Conservation (phyloP, 2,888 invertebrate species). For the Physocephala rufipes region DNA sequence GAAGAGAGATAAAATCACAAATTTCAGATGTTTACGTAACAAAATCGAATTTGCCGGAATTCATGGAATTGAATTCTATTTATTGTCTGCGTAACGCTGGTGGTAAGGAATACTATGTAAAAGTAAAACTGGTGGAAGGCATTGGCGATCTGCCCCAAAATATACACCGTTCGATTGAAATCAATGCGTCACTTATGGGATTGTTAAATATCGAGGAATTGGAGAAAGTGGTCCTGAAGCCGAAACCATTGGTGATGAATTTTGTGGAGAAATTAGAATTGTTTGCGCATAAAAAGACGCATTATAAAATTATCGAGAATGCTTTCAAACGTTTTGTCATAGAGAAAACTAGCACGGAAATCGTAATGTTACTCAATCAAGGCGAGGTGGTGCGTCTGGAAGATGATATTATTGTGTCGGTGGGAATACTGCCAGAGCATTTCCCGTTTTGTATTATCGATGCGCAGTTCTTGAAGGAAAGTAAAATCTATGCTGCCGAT, state of each 20-base stretch:
- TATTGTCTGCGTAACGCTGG: conserved; percentile 57
- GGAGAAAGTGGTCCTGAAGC: conserved; percentile 59
- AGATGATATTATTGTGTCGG: conserved; percentile 58
- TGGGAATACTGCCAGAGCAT: conserved; percentile 63
- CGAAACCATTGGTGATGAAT: conserved; percentile 61
- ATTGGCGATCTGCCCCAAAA: conserved; percentile 47
- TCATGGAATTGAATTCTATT: conserved; percentile 61
- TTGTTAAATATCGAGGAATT: conserved; percentile 59
- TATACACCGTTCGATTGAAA: conserved; percentile 62
- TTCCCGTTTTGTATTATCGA: conserved; percentile 65
- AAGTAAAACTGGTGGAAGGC: conserved; percentile 46
- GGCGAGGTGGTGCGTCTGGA: conserved; percentile 63
- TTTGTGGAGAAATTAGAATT: conserved; percentile 65
- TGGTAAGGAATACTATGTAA: conserved; percentile 59
- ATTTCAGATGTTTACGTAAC: conserved; percentile 64
- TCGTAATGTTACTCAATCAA: conserved; percentile 62
- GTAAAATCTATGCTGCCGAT: conserved; percentile 64
- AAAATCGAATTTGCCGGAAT: conserved; percentile 60
- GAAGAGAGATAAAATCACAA: conserved; percentile 52
- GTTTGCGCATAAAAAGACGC: conserved; percentile 60
- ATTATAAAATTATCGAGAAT: conserved; percentile 64
- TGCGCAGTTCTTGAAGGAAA: conserved; percentile 62
- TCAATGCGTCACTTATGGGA: conserved; percentile 64
- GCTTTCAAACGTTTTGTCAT: conserved; percentile 63
- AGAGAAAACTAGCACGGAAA: conserved; percentile 56